Evolutionary conservation across 2,797 vertebrate species (phyloP), one percentile per base, ranked within the genome.

Genomic region (Sebastes paucispinis): DNA sequence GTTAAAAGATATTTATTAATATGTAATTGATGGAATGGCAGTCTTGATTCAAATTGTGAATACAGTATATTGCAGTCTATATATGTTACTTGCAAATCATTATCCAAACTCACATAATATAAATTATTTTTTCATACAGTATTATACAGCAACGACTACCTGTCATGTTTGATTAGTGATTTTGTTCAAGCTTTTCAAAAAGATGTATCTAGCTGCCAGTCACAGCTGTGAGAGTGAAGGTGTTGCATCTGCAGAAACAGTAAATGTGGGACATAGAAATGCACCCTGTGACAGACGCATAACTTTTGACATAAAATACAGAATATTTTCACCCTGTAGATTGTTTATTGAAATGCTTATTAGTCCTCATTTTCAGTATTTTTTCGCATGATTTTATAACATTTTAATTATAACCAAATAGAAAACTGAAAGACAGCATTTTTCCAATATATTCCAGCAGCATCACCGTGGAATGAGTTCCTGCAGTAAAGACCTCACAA

Each of bases 101-200:
- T 18, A 59, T 31, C 27, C 20, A n/a, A 32, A 10, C n/a, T 24
- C 34, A 50, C 43, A 47, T 16, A 20, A 20, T 50, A 18, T 50
- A 0, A 11, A 36, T 11, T 11, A 25, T 3, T 25, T 25, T 25
- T 6, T 52, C 18, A 52, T 52, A 52, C 50, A 52, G 50, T 18
- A 5, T 18, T 54, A 32, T 5, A 32, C 31, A 70, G 14, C 14
- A 27, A 73, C 55, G 54, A 13, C 36, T 36, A 55, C 43, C 77
- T 54, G 29, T 52, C 79, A 70, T 58, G 66, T 70, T 66, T 81
- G 12, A 60, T 74, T 12, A 58, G 58, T 58, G 22, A 75, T 11
- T 65, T 69, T 75, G 67, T 67, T 76, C n/a, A 60, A 39, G 39
- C 24, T 66, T 66, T 25, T 43, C 2, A 29, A 29, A 57, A 52